phyloP scores from a whole-genome alignment of 2,888 invertebrate genomes.

The Drosophila imparisetae region DNA sequence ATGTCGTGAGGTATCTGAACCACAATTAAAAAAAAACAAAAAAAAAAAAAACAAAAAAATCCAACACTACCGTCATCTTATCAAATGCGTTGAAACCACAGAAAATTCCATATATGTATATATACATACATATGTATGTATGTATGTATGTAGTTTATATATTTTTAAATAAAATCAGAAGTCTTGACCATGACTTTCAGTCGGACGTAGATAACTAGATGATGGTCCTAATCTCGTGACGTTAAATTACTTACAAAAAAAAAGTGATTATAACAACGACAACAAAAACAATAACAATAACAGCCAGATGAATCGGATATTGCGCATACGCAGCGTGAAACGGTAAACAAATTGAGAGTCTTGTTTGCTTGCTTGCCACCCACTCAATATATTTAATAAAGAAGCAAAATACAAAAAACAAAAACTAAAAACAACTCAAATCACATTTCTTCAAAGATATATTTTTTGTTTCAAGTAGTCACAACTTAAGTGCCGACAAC shows the following conservation, averaged over 20 bases:
- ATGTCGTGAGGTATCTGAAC: slow-evolving; percentile 18
- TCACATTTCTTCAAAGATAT: neutral
- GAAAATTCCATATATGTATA: neutral
- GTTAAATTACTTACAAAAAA: slow-evolving; percentile 24
- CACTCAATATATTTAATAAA: slow-evolving; percentile 16
- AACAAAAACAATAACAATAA: neutral
- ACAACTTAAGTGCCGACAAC: neutral
- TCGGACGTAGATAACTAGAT: slow-evolving; percentile 26
- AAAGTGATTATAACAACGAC: slow-evolving; percentile 10
- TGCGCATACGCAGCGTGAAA: slow-evolving; percentile 50
- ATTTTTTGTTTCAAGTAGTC: neutral
- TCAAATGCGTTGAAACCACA: slow-evolving; percentile 12
- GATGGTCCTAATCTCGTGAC: slow-evolving; percentile 34
- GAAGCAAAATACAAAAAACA: neutral
- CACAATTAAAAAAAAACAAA: neutral
- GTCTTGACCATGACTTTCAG: slow-evolving; percentile 56
- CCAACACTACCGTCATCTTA: neutral
- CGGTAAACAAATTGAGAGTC: slow-evolving; percentile 26
- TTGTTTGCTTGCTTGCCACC: slow-evolving; percentile 17
- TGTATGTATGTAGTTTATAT: neutral
- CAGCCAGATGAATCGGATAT: slow-evolving; percentile 24
- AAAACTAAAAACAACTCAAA: neutral
- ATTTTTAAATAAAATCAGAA: slow-evolving; percentile 29
- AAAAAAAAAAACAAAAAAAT: neutral
- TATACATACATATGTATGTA: neutral